Evolutionary conservation across 2,797 vertebrate species (phyloP).

Genomic region (Chloroceryle inda): DNA sequence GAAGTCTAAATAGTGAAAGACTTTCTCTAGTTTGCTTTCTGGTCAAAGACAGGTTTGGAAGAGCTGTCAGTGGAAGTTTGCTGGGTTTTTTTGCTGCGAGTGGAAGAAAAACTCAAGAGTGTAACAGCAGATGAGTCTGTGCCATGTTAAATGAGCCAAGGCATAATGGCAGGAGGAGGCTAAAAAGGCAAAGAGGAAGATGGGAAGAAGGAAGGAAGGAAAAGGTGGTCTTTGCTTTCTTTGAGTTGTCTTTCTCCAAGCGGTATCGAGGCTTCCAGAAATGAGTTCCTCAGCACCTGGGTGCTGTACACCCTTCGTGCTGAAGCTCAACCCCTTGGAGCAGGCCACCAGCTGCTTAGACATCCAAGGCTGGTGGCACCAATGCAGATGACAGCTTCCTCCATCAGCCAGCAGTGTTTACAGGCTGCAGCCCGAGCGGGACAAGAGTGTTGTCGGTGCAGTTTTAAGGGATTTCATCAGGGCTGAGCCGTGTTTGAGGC

Average conservation of each 20-base stretch:
- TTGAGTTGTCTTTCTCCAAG: background rate
- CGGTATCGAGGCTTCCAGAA: background rate
- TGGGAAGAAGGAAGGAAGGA: background rate
- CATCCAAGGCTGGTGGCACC: background rate
- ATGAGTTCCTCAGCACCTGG: rapidly evolving
- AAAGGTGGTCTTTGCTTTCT: background rate
- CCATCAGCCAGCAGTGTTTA: background rate
- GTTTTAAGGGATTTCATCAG: background rate
- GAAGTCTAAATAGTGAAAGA: background rate
- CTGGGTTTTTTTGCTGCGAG: background rate
- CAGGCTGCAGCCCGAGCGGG: background rate
- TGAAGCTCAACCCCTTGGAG: background rate
- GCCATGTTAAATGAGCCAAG: background rate
- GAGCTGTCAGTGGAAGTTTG: background rate
- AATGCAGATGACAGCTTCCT: background rate
- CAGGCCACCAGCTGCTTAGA: background rate
- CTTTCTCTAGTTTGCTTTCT: background rate
- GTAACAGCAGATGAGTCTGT: background rate
- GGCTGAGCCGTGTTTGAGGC: background rate
- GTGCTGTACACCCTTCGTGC: background rate
- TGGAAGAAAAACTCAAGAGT: background rate
- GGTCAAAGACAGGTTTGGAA: background rate
- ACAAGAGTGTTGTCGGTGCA: background rate
- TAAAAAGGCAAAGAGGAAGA: background rate
- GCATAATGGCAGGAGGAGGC: background rate